Evolutionary conservation across 1,140 invertebrate genomes (phyloP).

Genomic region (Lepeophtheirus salmonis): DNA sequence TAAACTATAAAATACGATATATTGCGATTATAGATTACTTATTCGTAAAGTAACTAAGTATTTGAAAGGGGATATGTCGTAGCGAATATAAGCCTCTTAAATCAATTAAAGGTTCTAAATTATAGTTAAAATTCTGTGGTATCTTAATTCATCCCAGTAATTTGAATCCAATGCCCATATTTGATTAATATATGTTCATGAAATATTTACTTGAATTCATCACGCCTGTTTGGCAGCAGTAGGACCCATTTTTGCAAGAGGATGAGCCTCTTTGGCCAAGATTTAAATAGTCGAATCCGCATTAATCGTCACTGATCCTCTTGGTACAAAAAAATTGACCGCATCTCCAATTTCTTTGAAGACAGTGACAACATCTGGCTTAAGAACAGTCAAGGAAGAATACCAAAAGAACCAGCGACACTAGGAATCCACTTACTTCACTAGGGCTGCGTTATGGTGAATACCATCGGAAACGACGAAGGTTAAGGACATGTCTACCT

Average conservation of each 20-base stretch:
- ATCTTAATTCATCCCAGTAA: too few relatives aligned
- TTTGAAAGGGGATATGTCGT: too few relatives aligned
- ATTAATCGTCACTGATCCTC: conserved; percentile 92
- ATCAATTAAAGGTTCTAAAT: too few relatives aligned
- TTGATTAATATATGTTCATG: too few relatives aligned
- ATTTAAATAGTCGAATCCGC: conserved; percentile 66
- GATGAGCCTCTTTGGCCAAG: conserved; percentile 87
- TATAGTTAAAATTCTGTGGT: too few relatives aligned
- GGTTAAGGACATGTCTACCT: conserved; percentile 15
- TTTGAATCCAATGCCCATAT: too few relatives aligned
- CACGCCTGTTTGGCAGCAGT: conserved; percentile 58
- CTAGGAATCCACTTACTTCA: conserved; percentile 96
- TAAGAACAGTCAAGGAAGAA: conserved; percentile 84
- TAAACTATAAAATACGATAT: too few relatives aligned
- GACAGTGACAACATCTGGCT: conserved; percentile 87
- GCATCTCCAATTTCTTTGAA: conserved; percentile 62
- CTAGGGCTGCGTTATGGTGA: conserved; percentile 63
- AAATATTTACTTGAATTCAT: too few relatives aligned
- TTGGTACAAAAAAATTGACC: conserved; percentile 87
- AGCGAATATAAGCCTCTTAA: too few relatives aligned
- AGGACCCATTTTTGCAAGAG: conserved; percentile 61
- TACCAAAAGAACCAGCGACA: conserved; percentile 88
- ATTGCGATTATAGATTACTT: too few relatives aligned
- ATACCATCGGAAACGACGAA: conserved; percentile 30
- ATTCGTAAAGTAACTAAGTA: too few relatives aligned